Evolutionary conservation across 2,113 vertebrate species (phyloP).

Genomic region (Todiramphus saurophagus): DNA sequence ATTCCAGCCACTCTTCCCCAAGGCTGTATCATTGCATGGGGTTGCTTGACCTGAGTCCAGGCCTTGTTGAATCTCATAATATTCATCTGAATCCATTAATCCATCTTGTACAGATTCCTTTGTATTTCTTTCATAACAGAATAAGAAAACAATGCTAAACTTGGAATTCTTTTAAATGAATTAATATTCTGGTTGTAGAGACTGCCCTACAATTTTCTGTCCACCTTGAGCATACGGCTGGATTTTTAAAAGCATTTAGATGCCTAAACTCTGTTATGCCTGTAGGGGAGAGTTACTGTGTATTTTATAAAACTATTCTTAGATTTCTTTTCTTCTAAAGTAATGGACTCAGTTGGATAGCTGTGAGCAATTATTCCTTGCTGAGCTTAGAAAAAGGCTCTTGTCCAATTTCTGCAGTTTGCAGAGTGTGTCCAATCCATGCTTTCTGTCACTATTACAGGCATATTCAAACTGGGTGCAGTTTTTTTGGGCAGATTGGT

Average conservation of each 20-base stretch:
- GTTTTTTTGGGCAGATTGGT: neutral
- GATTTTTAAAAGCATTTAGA: neutral
- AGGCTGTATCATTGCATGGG: fast-evolving
- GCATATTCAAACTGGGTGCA: neutral
- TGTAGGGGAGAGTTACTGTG: neutral
- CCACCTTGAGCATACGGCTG: neutral
- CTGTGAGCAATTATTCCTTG: neutral
- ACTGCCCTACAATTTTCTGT: neutral
- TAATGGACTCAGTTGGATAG: neutral
- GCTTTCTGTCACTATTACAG: neutral
- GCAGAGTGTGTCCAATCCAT: neutral
- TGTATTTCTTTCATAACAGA: neutral
- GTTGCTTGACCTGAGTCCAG: neutral
- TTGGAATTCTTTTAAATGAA: neutral
- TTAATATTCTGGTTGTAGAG: neutral
- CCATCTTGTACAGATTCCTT: neutral
- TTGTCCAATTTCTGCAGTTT: neutral
- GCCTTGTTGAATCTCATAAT: neutral
- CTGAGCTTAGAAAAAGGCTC: neutral
- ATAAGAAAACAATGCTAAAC: neutral
- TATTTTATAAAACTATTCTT: neutral
- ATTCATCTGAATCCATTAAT: fast-evolving
- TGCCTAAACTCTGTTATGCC: neutral
- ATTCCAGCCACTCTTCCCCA: neutral
- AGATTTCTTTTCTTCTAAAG: neutral